A percentile compares a stretch with the other conserved stretches of the same genome.
Evolutionary conservation across 2,797 vertebrate genomes (phyloP).

Genomic region (Cheracebus regulus): DNA sequence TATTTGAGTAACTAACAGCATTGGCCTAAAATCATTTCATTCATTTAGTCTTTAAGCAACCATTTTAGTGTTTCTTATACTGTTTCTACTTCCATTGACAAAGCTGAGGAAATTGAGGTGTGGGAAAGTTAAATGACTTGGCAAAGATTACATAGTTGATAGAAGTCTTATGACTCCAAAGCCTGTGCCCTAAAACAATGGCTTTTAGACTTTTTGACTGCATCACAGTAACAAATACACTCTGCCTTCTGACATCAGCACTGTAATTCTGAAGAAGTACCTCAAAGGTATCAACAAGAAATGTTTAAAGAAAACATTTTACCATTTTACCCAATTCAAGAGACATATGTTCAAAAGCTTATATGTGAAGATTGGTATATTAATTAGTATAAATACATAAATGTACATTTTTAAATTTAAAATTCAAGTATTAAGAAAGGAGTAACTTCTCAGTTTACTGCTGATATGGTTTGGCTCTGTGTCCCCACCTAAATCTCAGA

Average conservation of each 20-base stretch:
- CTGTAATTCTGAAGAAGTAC: not conserved
- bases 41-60: not conserved
- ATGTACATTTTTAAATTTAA: not conserved
- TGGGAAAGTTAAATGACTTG: not conserved
- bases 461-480: too few species aligned
- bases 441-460: not conserved
- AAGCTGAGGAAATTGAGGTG: not conserved
- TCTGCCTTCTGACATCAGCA: not conserved
- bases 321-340: not conserved
- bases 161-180: not conserved
- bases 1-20: not conserved
- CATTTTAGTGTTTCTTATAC: not conserved
- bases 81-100: not conserved
- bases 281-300: not conserved
- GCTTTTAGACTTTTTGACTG: not conserved
- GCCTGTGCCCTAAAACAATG: not conserved
- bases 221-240: not conserved
- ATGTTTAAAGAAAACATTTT: not conserved
- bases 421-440: not conserved
- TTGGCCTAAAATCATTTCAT: slow-evolving; percentile 25
- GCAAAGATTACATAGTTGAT: not conserved
- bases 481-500: too few species aligned
- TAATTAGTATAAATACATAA: not conserved
- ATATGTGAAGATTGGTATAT: not conserved
- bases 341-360: not conserved